A percentile compares a stretch with the other conserved stretches of the same genome.
These are phyloP conservation scores for Drosophila vallismaia DNA, from an alignment of 2,888 invertebrate genomes.

Conservation along the genomic window DNA sequence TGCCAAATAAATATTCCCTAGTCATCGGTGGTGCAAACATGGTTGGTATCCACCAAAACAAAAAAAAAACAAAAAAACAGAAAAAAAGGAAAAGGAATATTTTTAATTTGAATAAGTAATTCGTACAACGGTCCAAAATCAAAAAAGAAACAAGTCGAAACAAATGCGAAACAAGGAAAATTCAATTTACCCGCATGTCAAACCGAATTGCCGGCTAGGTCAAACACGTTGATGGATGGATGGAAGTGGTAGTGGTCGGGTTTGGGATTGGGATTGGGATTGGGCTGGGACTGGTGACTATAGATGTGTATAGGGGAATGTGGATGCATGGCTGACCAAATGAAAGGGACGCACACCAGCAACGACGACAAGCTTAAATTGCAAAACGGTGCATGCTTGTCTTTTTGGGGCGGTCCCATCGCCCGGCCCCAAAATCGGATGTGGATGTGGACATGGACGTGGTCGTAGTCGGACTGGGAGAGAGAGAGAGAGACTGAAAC, in stretches of 20 bases:
- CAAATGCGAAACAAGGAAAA: constrained; percentile 78
- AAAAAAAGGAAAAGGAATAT: constrained; percentile 50
- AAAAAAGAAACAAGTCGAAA: constrained; percentile 71
- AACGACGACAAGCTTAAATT: constrained; percentile 66
- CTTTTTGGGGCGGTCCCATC: constrained; percentile 62
- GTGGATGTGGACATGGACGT: constrained; percentile 1
- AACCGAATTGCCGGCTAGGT: constrained; percentile 78
- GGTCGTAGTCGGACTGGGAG: neutral
- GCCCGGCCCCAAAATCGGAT: constrained; percentile 35
- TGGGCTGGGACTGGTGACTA: constrained; percentile 12
- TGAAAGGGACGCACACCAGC: constrained; percentile 53
- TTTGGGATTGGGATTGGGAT: constrained; percentile 5
- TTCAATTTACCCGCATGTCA: constrained; percentile 81
- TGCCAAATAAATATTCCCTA: constrained; percentile 43
- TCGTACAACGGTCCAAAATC: constrained; percentile 70
- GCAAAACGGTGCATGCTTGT: constrained; percentile 71
- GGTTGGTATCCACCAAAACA: constrained; percentile 2
- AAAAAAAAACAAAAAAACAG: neutral
- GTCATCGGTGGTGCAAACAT: constrained; percentile 44
- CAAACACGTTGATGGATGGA: constrained; percentile 79
- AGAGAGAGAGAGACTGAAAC: constrained; percentile 53
- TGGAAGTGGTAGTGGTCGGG: constrained; percentile 53
- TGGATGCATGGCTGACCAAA: constrained; percentile 35
- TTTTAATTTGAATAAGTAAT: constrained; percentile 80
- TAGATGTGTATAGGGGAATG: neutral